Evolutionary conservation across 2,113 vertebrate species (phyloP).

Genomic region (Propithecus coquereli): DNA sequence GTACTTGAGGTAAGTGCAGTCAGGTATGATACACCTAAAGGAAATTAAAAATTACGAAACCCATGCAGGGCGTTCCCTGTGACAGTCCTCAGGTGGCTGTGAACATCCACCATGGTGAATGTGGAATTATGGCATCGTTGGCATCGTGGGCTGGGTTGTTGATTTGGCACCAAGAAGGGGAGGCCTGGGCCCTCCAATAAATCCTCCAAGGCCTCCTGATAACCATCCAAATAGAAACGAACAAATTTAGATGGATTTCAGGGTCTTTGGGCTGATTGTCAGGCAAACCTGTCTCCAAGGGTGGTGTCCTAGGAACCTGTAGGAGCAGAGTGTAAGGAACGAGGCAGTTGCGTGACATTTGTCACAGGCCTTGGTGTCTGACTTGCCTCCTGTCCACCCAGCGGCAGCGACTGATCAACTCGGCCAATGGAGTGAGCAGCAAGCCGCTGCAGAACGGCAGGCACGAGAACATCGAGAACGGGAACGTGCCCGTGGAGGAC

Average conservation of each 20-base stretch:
- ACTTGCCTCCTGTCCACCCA: conserved; percentile 72
- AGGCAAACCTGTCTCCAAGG: neutral
- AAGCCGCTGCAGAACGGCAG: conserved; percentile 89
- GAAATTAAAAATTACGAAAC: neutral
- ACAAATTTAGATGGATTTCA: neutral
- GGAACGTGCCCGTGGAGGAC: conserved; percentile 91
- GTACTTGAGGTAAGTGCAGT: neutral
- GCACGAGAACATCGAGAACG: conserved; percentile 93
- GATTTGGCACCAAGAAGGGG: neutral
- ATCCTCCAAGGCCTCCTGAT: neutral
- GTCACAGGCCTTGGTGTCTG: neutral
- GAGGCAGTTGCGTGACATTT: rapidly evolving
- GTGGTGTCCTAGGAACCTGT: neutral
- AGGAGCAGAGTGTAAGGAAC: neutral
- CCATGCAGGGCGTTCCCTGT: neutral
- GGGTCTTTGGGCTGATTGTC: neutral
- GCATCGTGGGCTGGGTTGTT: neutral
- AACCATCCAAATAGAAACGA: neutral
- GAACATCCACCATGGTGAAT: neutral
- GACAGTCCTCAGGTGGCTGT: neutral
- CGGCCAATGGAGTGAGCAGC: conserved; percentile 87
- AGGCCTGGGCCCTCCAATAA: neutral
- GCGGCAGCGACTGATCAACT: conserved; percentile 94
- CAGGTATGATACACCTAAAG: neutral
- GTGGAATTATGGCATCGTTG: rapidly evolving